A percentile compares a stretch with the other conserved stretches of the same genome.
Evolutionary conservation across 2,797 vertebrate genomes (phyloP).

Genomic region (Carapus acus): DNA sequence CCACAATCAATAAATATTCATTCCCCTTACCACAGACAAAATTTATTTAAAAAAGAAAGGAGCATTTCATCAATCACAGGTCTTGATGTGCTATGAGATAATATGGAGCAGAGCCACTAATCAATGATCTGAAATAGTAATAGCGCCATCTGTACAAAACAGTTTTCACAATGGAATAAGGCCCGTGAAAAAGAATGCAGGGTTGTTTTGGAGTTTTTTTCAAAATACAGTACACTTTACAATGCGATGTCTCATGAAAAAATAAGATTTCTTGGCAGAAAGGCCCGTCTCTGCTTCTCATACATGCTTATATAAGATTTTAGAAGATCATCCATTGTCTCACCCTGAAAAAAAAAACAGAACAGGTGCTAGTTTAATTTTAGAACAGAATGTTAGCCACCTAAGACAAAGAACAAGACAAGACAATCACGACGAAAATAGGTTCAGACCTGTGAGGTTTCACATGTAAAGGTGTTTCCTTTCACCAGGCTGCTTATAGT

Average conservation of each 20-base stretch:
- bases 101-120: too few relatives aligned
- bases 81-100: too few relatives aligned
- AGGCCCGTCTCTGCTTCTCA: conserved; percentile 54
- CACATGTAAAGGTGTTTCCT: conserved; percentile 78
- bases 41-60: too few relatives aligned
- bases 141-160: too few relatives aligned
- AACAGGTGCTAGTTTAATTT: background rate
- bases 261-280: conserved; percentile 52
- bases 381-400: too few relatives aligned
- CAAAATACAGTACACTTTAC: too few relatives aligned
- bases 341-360: conserved; percentile 69
- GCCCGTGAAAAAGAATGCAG: too few relatives aligned
- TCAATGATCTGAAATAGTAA: too few relatives aligned
- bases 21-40: too few relatives aligned
- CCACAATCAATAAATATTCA: too few relatives aligned
- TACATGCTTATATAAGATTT: conserved; percentile 83
- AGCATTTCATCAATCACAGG: too few relatives aligned
- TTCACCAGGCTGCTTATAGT: conserved; percentile 77
- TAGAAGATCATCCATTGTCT: conserved; percentile 88
- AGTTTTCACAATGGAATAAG: background rate
- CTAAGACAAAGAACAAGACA: background rate
- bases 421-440: conserved; percentile 19
- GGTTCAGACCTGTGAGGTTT: conserved; percentile 78
- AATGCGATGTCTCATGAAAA: conserved; percentile 32
- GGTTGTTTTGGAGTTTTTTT: too few relatives aligned